Conservation (phyloP, 2,797 vertebrate genomes). For the Erethizon dorsatum region DNA sequence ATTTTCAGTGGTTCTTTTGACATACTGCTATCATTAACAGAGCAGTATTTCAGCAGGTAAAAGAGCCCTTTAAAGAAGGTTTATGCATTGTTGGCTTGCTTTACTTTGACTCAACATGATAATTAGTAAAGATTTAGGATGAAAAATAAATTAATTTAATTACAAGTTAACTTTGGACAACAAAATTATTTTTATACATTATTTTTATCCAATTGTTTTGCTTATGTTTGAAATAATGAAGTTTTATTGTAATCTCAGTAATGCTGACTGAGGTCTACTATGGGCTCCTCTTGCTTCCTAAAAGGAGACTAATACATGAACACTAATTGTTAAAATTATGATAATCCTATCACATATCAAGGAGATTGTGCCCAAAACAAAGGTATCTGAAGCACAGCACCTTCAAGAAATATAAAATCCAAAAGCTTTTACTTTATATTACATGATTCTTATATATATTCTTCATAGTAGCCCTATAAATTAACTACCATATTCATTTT, state of each 20-base stretch:
- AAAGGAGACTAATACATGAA: background rate
- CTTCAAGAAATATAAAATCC: background rate
- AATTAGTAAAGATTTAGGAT: background rate
- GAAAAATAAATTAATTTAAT: background rate
- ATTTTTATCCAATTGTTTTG: background rate
- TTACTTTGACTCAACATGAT: background rate
- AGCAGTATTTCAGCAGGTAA: background rate
- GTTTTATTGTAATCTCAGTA: background rate
- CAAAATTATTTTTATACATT: background rate
- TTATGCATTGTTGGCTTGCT: background rate
- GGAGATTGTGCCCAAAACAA: background rate
- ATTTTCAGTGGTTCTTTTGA: background rate
- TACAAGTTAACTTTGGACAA: background rate
- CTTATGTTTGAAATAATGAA: background rate
- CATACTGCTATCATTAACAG: too few relatives aligned
- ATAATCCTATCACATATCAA: background rate
- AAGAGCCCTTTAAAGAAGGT: background rate
- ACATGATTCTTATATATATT: background rate
- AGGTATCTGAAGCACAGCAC: background rate
- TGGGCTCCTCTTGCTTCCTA: background rate
- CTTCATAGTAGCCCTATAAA: background rate
- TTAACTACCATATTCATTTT: background rate
- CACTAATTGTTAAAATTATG: background rate
- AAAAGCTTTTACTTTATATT: background rate
- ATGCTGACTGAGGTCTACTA: background rate